Conservation (phyloP, 2,113 vertebrate genomes). For the Larimichthys polyactis region DNA sequence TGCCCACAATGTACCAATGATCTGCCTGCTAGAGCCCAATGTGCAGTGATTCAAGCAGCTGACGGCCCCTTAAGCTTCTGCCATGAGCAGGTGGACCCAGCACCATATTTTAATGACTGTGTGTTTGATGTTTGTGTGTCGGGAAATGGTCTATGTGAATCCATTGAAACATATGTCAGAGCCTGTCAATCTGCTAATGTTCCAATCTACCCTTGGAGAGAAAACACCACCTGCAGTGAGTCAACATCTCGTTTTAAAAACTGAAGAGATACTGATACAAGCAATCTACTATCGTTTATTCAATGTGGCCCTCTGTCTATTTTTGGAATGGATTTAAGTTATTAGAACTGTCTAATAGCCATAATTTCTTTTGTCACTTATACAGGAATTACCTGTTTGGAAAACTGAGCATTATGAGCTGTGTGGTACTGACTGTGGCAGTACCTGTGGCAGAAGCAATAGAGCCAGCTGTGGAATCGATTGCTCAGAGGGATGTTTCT, state of each 20-base stretch:
- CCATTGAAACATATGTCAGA: too few species aligned
- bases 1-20: neutral
- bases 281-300: too few species aligned
- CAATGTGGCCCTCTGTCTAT: too few species aligned
- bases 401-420: constrained; percentile 80
- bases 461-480: constrained; percentile 52
- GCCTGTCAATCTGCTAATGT: too few species aligned
- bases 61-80: constrained; percentile 74
- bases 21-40: constrained; percentile 30
- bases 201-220: too few species aligned
- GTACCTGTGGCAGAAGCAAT: constrained; percentile 67
- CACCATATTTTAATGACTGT: constrained; percentile 65
- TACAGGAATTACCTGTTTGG: constrained; percentile 60
- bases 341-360: too few species aligned
- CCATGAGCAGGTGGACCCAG: constrained; percentile 52
- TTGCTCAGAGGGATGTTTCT: constrained; percentile 83
- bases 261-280: too few species aligned
- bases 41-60: constrained; percentile 61
- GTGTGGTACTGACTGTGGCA: constrained; percentile 45
- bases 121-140: constrained; percentile 75
- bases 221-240: too few species aligned
- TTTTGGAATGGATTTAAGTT: too few species aligned
- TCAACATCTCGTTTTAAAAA: too few species aligned
- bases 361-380: neutral
- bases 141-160: neutral